These are phyloP conservation scores for Podarcis muralis DNA, from an alignment of 2,113 vertebrate genomes.

Conservation along the genomic window DNA sequence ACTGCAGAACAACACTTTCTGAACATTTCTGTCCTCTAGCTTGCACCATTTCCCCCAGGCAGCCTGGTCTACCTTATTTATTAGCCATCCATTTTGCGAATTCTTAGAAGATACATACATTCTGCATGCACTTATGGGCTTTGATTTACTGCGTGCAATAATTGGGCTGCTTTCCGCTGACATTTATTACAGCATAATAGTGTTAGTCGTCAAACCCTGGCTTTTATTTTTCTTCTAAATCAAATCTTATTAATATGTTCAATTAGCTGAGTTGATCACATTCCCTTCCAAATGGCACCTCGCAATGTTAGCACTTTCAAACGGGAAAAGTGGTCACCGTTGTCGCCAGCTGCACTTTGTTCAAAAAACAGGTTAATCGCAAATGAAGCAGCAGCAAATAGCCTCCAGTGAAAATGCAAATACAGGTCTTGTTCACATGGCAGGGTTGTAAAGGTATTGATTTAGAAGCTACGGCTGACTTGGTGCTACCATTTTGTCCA, in stretches of 20 bases:
- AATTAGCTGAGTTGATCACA: constrained; percentile 22
- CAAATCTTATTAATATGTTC: constrained; percentile 18
- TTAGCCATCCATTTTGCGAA: neutral
- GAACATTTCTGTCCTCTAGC: neutral
- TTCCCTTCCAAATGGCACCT: constrained; percentile 6
- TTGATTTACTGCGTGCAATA: constrained; percentile 17
- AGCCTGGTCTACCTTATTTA: neutral
- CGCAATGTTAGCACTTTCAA: neutral
- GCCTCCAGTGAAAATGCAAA: neutral
- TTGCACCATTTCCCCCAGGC: neutral
- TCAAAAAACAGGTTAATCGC: neutral
- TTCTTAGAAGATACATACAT: neutral
- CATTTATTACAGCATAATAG: constrained; percentile 17
- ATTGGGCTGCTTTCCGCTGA: constrained; percentile 4
- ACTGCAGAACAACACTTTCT: neutral
- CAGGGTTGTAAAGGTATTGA: neutral
- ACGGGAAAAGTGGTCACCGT: neutral
- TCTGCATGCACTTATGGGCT: neutral
- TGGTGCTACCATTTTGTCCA: neutral
- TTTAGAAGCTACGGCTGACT: constrained; percentile 1
- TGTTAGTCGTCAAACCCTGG: constrained; percentile 13
- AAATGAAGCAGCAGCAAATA: constrained; percentile 7
- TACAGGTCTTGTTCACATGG: constrained; percentile 10
- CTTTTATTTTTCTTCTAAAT: constrained; percentile 26
- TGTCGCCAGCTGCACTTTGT: neutral